Conservation (phyloP, 2,888 invertebrate genomes). For the Drosophila vallismaia region DNA sequence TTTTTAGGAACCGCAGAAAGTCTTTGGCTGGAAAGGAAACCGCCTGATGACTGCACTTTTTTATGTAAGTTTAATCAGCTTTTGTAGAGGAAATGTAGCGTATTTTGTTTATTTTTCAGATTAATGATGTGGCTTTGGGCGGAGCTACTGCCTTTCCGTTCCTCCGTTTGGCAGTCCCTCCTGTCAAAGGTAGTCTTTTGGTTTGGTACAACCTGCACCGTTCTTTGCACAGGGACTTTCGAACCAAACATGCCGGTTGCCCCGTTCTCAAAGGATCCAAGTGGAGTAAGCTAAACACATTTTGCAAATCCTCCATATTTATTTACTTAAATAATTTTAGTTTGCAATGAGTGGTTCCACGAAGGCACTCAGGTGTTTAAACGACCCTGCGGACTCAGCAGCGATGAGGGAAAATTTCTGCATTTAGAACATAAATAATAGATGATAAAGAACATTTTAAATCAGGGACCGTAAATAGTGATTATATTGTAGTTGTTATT, state of each 20-base stretch:
- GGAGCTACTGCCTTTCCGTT: slow-evolving; percentile 98
- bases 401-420: slow-evolving; percentile 70
- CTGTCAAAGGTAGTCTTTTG: slow-evolving; percentile 95
- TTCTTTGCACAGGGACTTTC: slow-evolving; percentile 94
- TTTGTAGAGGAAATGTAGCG: neutral
- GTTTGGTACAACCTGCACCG: slow-evolving; percentile 97
- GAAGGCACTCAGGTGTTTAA: slow-evolving; percentile 92
- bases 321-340: slow-evolving; percentile 83
- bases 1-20: slow-evolving; percentile 1
- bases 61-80: slow-evolving; percentile 89
- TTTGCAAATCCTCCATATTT: neutral
- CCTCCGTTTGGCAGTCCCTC: slow-evolving; percentile 93
- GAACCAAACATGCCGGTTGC: slow-evolving; percentile 97
- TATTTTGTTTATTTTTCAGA: slow-evolving; percentile 85
- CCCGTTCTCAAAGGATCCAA: slow-evolving; percentile 98
- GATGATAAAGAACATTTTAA: neutral
- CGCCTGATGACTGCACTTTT: slow-evolving; percentile 97
- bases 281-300: slow-evolving; percentile 89
- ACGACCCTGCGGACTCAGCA: slow-evolving; percentile 85
- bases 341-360: slow-evolving; percentile 95
- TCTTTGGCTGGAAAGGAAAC: slow-evolving; percentile 87
- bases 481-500: no score
- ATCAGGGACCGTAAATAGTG: no score
- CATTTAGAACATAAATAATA: slow-evolving; percentile 27
- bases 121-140: slow-evolving; percentile 97